Evolutionary conservation across 92 coral and sea anemone genomes (phyloP), one percentile per base, ranked within the genome.

Genomic region (Siderastrea siderea): DNA sequence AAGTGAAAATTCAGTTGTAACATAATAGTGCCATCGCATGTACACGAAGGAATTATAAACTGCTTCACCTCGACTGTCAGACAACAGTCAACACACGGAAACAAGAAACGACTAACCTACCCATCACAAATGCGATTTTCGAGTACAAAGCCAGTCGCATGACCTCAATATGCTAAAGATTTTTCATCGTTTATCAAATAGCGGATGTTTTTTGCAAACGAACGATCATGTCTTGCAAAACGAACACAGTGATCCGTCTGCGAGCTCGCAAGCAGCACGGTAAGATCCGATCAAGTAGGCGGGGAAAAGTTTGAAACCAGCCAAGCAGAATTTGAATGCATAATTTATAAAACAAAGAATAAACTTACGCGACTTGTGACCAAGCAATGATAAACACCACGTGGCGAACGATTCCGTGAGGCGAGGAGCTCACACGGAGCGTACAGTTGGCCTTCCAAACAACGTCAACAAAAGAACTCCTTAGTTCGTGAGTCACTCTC

Each of bases 351-450:
- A 81, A 93, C 82, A 82, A 80, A 90, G 71, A 76, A 84, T 49
- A 87, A 86, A 93, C 96, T 93, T 93, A 93, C 96, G 55, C 71
- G 89, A 70, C 60, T 90, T 82, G 87, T 47, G 38, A 53, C 61
- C 73, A 49, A 83, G 74, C 77, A 91, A 83, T 83, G 38, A 72
- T 64, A 77, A 84, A 74, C 61, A 87, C 80, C 93, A 92, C 95
- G 95, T 92, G 95, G 93, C 59, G 55, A 19, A 10, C 16, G 60
- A n/a, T 84, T 73, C 52, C 71, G 81, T 84, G 87, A 84, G 72
- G 17, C 48, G 71, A 6, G 11, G 80, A 83, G 75, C 51, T 73
- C 48, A 26, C 67, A n/a, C 55, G 10, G 15, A 54, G 68, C 19
- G 44, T 78, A 13, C 73, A 48, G 52, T 7, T 50, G 87, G 3